Conservation (phyloP, 2,888 invertebrate genomes). For the Tiliacea aurago region DNA sequence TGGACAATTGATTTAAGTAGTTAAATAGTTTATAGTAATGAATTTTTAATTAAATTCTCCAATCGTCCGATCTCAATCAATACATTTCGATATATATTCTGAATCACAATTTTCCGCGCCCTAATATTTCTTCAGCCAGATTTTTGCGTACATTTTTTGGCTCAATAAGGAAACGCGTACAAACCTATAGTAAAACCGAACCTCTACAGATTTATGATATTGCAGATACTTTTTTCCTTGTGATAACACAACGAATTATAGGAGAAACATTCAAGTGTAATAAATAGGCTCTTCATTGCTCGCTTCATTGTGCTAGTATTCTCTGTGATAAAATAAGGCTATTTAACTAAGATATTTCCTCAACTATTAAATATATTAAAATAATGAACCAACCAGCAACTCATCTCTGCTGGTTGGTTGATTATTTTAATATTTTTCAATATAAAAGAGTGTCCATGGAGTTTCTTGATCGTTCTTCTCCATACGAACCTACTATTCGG, state of each 20-base stretch:
- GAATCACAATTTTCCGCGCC: constrained; percentile 1
- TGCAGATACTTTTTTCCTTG: constrained; percentile 40
- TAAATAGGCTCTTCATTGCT: constrained; percentile 23
- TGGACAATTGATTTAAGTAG: neutral
- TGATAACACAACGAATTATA: constrained; percentile 38
- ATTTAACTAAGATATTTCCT: neutral
- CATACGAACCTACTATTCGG: neutral
- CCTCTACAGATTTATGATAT: constrained; percentile 55
- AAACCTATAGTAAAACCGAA: constrained; percentile 17
- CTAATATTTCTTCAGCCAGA: constrained; percentile 21
- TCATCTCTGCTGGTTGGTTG: neutral
- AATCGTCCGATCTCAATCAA: constrained; percentile 25
- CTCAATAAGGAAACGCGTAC: constrained; percentile 23
- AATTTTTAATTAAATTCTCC: neutral
- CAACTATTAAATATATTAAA: neutral
- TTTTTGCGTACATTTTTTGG: constrained; percentile 41
- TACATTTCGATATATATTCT: constrained; percentile 26
- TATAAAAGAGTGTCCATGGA: neutral
- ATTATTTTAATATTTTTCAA: neutral
- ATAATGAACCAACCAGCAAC: no score
- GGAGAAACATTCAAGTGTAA: constrained; percentile 33
- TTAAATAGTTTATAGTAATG: neutral
- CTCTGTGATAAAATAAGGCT: neutral
- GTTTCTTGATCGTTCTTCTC: neutral
- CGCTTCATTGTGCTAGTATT: constrained; percentile 4